A percentile compares a stretch with the other conserved stretches of the same genome.
phyloP scores from a whole-genome alignment of 2,113 vertebrate genomes.

The Saguinus midas region DNA sequence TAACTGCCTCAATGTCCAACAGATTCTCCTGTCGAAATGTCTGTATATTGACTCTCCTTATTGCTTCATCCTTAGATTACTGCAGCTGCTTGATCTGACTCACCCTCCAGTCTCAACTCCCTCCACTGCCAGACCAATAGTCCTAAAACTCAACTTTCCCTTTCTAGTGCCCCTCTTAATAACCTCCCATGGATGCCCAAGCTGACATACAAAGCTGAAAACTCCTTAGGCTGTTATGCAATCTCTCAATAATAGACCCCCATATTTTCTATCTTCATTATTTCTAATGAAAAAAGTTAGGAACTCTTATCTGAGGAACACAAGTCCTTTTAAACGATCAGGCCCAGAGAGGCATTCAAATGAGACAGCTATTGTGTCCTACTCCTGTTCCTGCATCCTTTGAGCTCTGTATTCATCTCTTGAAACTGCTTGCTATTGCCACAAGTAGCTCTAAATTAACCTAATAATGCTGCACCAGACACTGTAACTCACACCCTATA shows the following conservation, averaged over 20 bases:
- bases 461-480: too few species aligned
- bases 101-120: neutral
- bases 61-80: neutral
- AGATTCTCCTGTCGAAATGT: neutral
- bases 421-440: too few species aligned
- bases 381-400: too few species aligned
- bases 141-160: neutral
- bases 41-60: neutral
- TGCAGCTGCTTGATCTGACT: neutral
- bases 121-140: neutral
- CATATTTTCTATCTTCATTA: neutral
- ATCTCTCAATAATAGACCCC: neutral
- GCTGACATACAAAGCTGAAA: neutral
- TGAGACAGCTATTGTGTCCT: too few species aligned
- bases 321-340: too few species aligned
- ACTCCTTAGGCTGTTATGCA: neutral
- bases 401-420: too few species aligned
- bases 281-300: neutral
- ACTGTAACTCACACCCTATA: too few species aligned
- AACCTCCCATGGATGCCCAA: neutral
- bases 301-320: too few species aligned
- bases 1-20: neutral
- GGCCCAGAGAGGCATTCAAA: too few species aligned
- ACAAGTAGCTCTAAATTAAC: too few species aligned
- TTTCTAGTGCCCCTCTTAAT: neutral